Conservation (phyloP, 2,797 vertebrate species). For the Phataginus tricuspis region DNA sequence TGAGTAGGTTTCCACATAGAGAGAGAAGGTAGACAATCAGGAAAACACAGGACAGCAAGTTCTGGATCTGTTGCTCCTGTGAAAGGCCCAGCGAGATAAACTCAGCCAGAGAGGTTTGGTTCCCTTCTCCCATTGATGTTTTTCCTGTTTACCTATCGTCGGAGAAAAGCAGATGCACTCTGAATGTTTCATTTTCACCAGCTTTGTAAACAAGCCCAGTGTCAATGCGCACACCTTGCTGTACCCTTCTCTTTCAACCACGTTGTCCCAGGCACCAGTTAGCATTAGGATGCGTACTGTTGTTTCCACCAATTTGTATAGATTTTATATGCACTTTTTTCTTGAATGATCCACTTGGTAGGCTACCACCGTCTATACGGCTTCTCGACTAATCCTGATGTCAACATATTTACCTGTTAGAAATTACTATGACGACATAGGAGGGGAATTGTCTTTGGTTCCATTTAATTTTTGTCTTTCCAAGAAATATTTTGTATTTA, state of each 20-base stretch:
- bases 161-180: constrained; percentile 11
- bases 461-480: not conserved
- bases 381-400: not conserved
- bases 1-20: constrained; percentile 69
- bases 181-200: not conserved
- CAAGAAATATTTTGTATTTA: not conserved
- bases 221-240: not conserved
- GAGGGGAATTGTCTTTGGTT: not conserved
- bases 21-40: constrained; percentile 55
- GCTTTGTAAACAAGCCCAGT: not conserved
- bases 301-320: not conserved
- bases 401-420: not conserved
- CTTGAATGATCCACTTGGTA: not conserved
- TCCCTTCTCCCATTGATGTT: constrained; percentile 48
- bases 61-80: constrained; percentile 35
- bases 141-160: constrained; percentile 2
- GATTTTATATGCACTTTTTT: not conserved
- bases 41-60: constrained; percentile 56
- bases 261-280: not conserved
- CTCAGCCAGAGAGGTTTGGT: constrained; percentile 61
- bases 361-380: not conserved
- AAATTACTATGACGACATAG: not conserved
- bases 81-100: constrained; percentile 75
- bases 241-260: not conserved
- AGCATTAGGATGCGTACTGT: not conserved